Conservation (phyloP, 2,888 invertebrate species). For the Heliconius sara region DNA sequence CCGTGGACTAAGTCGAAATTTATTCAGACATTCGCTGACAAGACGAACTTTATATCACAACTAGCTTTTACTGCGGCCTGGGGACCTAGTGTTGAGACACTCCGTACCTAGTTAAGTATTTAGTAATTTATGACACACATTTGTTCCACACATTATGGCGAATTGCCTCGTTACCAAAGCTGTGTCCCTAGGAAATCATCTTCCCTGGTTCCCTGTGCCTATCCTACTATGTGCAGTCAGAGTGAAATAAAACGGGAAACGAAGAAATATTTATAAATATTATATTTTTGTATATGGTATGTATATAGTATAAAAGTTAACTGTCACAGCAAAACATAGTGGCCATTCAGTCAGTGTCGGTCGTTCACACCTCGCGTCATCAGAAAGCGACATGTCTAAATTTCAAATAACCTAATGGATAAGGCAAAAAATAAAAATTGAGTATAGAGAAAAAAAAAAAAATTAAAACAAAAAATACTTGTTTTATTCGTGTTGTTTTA, state of each 20-base stretch:
- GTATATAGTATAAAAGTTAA: conserved; percentile 19
- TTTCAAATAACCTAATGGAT: conserved; percentile 25
- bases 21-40: conserved; percentile 27
- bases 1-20: conserved; percentile 40
- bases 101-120: too few species aligned
- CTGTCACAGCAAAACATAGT: conserved; percentile 17
- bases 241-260: too few species aligned
- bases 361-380: conserved; percentile 61
- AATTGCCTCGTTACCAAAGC: too few species aligned
- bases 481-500: too few species aligned
- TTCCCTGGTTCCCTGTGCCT: too few species aligned
- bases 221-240: too few species aligned
- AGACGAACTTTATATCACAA: conserved; percentile 7
- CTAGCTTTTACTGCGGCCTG: not conserved
- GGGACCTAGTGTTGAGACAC: too few species aligned
- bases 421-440: not conserved
- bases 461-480: not conserved
- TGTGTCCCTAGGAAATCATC: too few species aligned
- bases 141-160: too few species aligned
- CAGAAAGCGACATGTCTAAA: conserved; percentile 20
- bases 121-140: too few species aligned
- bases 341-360: conserved; percentile 56
- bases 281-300: not conserved
- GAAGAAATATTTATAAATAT: not conserved
- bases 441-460: not conserved